These are phyloP conservation scores for Vanacampus margaritifer DNA, from an alignment of 2,113 vertebrate species.

Conservation along the genomic window DNA sequence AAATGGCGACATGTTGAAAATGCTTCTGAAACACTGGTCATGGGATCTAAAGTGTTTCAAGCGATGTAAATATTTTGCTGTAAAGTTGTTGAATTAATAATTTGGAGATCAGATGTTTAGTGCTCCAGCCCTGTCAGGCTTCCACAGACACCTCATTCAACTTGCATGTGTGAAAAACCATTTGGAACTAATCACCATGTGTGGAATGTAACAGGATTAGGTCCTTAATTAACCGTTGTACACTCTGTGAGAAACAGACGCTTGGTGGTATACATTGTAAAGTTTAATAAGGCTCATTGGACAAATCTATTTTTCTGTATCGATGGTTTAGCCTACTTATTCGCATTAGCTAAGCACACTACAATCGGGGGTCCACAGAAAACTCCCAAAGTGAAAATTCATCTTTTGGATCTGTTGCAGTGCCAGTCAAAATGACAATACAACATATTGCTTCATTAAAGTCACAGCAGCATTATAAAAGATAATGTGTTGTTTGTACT, in stretches of 20 bases:
- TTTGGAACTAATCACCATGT: conserved; percentile 54
- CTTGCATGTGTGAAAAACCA: conserved; percentile 30
- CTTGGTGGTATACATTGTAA: conserved; percentile 15
- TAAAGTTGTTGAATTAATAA: conserved; percentile 45
- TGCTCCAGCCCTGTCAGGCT: conserved; percentile 33
- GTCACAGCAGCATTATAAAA: background rate
- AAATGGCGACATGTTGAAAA: too few relatives aligned
- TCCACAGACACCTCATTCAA: conserved; percentile 60
- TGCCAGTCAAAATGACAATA: too few relatives aligned
- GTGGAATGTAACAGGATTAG: conserved; percentile 58
- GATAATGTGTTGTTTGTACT: background rate
- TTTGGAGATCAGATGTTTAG: conserved; percentile 41
- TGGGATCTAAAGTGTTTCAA: conserved; percentile 20
- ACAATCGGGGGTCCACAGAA: background rate
- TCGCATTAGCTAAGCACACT: background rate
- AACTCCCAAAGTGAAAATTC: too few relatives aligned
- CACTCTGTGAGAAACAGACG: conserved; percentile 59
- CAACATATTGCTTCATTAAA: too few relatives aligned
- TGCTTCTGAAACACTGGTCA: conserved; percentile 28
- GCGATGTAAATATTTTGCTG: conserved; percentile 23
- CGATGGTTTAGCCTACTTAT: conserved; percentile 10
- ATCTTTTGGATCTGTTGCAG: too few relatives aligned
- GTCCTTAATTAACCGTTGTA: conserved; percentile 32
- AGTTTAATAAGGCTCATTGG: conserved; percentile 34
- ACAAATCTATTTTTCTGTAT: conserved; percentile 18